Evolutionary conservation across 2,113 vertebrate species (phyloP).

Genomic region (Macrotus californicus): DNA sequence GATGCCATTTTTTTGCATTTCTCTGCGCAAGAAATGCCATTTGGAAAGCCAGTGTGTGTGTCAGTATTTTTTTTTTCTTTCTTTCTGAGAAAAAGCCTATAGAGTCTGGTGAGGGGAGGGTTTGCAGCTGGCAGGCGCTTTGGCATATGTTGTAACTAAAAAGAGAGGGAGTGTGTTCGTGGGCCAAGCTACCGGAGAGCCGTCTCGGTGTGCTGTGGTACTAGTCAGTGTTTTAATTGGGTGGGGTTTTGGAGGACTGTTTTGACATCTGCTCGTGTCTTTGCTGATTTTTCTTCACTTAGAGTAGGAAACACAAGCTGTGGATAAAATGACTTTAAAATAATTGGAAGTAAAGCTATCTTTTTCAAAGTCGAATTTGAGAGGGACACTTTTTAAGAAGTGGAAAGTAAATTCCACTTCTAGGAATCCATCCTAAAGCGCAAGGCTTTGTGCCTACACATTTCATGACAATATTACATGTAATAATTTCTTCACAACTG

Average conservation of each 20-base stretch:
- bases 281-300: conserved; percentile 77
- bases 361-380: conserved; percentile 66
- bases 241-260: conserved; percentile 75
- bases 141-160: conserved; percentile 79
- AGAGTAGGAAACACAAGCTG: conserved; percentile 77
- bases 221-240: conserved; percentile 75
- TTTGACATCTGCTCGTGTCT: conserved; percentile 78
- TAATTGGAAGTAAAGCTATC: conserved; percentile 77
- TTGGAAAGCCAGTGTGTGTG: conserved; percentile 67
- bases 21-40: conserved; percentile 63
- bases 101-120: conserved; percentile 70
- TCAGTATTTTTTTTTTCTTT: conserved; percentile 38
- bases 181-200: conserved; percentile 74
- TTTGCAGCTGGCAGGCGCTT: conserved; percentile 76
- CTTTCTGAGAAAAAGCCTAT: conserved; percentile 67
- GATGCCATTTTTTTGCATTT: conserved; percentile 63
- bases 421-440: conserved; percentile 63
- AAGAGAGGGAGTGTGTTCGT: conserved; percentile 76
- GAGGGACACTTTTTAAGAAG: conserved; percentile 71
- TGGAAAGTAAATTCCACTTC: conserved; percentile 70
- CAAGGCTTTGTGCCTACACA: conserved; percentile 28
- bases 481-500: conserved; percentile 23
- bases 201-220: conserved; percentile 73
- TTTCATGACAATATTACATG: not conserved
- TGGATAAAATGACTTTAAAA: conserved; percentile 75